Evolutionary conservation across 1,140 invertebrate species (phyloP).

Genomic region (Pseudachorutes palmiensis): DNA sequence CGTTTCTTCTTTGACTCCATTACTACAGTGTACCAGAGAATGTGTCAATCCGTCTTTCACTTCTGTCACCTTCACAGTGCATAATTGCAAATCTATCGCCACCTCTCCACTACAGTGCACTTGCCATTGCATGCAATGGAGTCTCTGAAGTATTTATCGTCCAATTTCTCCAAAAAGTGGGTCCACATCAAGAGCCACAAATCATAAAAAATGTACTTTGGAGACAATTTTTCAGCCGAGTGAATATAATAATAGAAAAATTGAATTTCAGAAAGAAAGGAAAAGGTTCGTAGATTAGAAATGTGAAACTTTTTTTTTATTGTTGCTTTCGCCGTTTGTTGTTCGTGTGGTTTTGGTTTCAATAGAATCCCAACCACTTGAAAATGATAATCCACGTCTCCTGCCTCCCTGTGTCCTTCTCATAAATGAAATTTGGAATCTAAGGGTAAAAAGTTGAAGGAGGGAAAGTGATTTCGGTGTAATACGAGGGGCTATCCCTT

Average conservation of each 20-base stretch:
- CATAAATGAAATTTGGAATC: constrained; percentile 5
- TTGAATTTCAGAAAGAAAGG: background rate
- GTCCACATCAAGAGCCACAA: too few species aligned
- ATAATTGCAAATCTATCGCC: too few species aligned
- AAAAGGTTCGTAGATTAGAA: background rate
- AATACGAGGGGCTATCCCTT: constrained; percentile 9
- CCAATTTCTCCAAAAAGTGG: too few species aligned
- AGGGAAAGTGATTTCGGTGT: background rate
- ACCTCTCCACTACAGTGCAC: too few species aligned
- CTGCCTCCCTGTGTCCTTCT: background rate
- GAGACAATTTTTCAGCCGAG: background rate
- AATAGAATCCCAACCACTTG: constrained; percentile 10
- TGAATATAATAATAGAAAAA: background rate
- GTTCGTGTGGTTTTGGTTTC: background rate
- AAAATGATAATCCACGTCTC: constrained; percentile 6
- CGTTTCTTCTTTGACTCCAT: too few species aligned
- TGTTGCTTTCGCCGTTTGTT: constrained; percentile 5
- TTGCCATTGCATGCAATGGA: too few species aligned
- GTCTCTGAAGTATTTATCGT: too few species aligned
- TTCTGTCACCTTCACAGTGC: too few species aligned
- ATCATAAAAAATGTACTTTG: background rate
- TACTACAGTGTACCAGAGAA: too few species aligned
- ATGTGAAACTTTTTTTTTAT: constrained; percentile 14
- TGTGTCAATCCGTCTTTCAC: too few species aligned
- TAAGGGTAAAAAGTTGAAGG: background rate